phyloP scores from a whole-genome alignment of 2,888 invertebrate genomes.

The Resseliella maxima region DNA sequence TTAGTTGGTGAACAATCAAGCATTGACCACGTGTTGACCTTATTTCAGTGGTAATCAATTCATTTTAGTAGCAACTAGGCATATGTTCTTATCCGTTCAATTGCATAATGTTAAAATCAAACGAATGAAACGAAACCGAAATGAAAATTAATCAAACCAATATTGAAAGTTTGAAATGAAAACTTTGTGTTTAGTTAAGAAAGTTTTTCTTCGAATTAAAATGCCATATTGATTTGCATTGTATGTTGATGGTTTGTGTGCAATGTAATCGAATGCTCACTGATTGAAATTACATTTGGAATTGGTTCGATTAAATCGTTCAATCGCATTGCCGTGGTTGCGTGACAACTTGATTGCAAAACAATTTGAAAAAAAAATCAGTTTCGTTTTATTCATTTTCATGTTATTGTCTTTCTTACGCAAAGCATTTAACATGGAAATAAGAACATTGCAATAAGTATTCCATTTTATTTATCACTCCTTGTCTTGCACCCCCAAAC shows the following conservation, averaged over 20 bases:
- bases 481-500: background rate
- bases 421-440: slow-evolving; percentile 4
- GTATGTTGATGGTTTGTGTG: background rate
- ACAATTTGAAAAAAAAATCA: no score
- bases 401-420: background rate
- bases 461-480: background rate
- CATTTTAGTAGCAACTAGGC: background rate
- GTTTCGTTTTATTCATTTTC: background rate
- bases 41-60: background rate
- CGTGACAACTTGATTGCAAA: slow-evolving; percentile 27
- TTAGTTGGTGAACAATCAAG: background rate
- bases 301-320: background rate
- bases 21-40: slow-evolving; percentile 21
- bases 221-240: background rate
- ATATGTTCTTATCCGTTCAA: no score
- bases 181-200: no score
- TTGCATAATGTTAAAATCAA: no score
- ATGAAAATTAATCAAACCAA: no score
- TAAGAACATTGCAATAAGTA: background rate
- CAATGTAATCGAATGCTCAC: background rate
- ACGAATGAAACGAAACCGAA: no score
- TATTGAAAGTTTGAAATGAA: no score
- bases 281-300: background rate
- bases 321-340: background rate
- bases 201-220: no score